These are phyloP conservation scores for Oryzias celebensis DNA, from an alignment of 2,113 vertebrate genomes.

Conservation along the genomic window DNA sequence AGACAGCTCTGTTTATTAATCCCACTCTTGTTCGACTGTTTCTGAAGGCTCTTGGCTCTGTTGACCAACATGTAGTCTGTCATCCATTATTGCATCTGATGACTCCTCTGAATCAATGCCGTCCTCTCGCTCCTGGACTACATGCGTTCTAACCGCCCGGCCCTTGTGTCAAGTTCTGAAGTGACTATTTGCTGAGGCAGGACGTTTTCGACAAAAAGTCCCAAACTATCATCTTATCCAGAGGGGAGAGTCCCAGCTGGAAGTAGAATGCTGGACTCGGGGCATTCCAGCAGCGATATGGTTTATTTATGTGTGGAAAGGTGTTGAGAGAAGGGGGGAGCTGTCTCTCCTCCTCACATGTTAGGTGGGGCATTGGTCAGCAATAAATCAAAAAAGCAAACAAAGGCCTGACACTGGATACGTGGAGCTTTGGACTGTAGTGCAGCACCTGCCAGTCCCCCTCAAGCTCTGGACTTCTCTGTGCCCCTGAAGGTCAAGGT, in stretches of 20 bases:
- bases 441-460: slow-evolving; percentile 76
- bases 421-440: slow-evolving; percentile 35
- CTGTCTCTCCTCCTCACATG: slow-evolving; percentile 57
- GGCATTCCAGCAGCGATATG: slow-evolving; percentile 64
- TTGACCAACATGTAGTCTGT: slow-evolving; percentile 5
- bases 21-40: slow-evolving; percentile 13
- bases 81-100: slow-evolving; percentile 26
- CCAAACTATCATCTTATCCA: slow-evolving; percentile 59
- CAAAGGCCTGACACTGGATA: slow-evolving; percentile 72
- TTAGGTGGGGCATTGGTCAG: slow-evolving; percentile 62
- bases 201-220: slow-evolving; percentile 54
- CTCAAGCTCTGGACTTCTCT: slow-evolving; percentile 51
- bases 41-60: neutral
- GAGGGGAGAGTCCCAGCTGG: slow-evolving; percentile 56
- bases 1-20: slow-evolving; percentile 4
- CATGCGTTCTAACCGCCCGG: slow-evolving; percentile 22
- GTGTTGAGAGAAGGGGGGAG: slow-evolving; percentile 65
- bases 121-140: too few species aligned
- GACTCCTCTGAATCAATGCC: slow-evolving; percentile 10
- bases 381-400: slow-evolving; percentile 78
- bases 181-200: slow-evolving; percentile 53
- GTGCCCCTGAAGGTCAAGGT: slow-evolving; percentile 49
- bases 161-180: slow-evolving; percentile 52
- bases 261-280: slow-evolving; percentile 36
- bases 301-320: slow-evolving; percentile 78